These are phyloP conservation scores for Mya arenaria DNA, from an alignment of 1,140 invertebrate genomes.

Conservation along the genomic window DNA sequence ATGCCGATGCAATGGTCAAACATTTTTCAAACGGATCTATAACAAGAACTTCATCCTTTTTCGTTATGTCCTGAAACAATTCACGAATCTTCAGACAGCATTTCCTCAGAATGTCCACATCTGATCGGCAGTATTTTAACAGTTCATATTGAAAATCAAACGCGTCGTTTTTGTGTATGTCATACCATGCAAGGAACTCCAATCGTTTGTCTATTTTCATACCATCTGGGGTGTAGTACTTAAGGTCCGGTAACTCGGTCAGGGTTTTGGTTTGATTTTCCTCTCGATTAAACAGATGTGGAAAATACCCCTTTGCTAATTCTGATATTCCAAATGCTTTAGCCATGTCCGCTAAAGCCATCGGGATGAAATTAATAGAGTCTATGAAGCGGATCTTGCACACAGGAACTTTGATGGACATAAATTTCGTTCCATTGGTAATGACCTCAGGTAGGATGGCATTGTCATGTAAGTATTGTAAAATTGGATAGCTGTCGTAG, in stretches of 20 bases:
- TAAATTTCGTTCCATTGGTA: slow-evolving; percentile 53
- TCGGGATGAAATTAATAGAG: slow-evolving; percentile 36
- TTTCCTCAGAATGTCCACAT: slow-evolving; percentile 48
- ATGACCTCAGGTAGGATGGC: slow-evolving; percentile 53
- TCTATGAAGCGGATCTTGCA: slow-evolving; percentile 40
- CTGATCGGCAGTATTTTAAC: slow-evolving; percentile 21
- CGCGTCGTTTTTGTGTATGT: not conserved
- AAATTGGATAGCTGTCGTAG: slow-evolving; percentile 51
- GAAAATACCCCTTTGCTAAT: slow-evolving; percentile 62
- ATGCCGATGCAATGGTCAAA: slow-evolving; percentile 28
- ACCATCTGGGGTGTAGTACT: slow-evolving; percentile 17
- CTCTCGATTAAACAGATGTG: slow-evolving; percentile 55
- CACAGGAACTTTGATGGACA: slow-evolving; percentile 40
- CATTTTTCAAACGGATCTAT: slow-evolving; percentile 15
- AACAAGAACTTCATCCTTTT: not conserved
- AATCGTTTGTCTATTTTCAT: slow-evolving; percentile 8
- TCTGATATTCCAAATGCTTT: slow-evolving; percentile 50
- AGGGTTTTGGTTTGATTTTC: slow-evolving; percentile 45
- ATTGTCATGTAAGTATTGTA: slow-evolving; percentile 53
- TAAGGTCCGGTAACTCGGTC: not conserved
- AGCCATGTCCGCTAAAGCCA: slow-evolving; percentile 54
- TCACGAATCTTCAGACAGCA: slow-evolving; percentile 5
- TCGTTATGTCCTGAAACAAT: not conserved
- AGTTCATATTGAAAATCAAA: slow-evolving; percentile 45
- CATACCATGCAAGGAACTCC: slow-evolving; percentile 46